A percentile compares a stretch with the other conserved stretches of the same genome.
These are phyloP conservation scores for Rhinolophus ferrumequinum DNA, from an alignment of 2,113 vertebrate genomes.

Conservation along the genomic window DNA sequence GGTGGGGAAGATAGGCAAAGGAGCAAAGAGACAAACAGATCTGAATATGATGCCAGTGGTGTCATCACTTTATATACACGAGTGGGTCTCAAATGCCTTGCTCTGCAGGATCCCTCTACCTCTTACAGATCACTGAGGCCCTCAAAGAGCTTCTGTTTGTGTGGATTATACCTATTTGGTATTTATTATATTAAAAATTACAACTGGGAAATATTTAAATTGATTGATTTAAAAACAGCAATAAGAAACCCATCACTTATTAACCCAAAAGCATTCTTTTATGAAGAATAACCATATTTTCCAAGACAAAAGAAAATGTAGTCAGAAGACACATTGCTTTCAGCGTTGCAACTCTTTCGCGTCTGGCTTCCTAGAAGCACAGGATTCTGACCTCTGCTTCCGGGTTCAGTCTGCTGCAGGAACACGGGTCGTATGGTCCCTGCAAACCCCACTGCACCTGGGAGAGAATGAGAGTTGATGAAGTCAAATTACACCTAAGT, in stretches of 20 bases:
- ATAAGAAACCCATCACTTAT: neutral
- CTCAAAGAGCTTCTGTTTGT: slow-evolving; percentile 10
- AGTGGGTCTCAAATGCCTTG: neutral
- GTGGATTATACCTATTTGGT: neutral
- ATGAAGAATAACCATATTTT: neutral
- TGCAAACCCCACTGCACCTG: neutral
- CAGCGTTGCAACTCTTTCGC: neutral
- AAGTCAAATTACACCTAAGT: neutral
- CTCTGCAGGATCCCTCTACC: neutral
- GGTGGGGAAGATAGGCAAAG: neutral
- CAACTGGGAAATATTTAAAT: neutral
- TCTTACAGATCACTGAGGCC: neutral
- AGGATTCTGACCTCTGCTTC: neutral
- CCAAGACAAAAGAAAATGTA: neutral
- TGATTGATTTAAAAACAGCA: neutral
- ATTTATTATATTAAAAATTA: neutral
- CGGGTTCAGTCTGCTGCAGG: neutral
- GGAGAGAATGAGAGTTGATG: neutral
- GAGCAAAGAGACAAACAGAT: neutral
- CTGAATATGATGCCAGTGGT: neutral
- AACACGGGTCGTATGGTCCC: accelerated
- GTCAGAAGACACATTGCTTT: neutral
- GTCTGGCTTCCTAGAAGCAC: neutral
- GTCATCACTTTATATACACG: neutral
- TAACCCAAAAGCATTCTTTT: neutral